Evolutionary conservation across 2,888 invertebrate species (phyloP).

Genomic region (Pollenia griseotomentosa): DNA sequence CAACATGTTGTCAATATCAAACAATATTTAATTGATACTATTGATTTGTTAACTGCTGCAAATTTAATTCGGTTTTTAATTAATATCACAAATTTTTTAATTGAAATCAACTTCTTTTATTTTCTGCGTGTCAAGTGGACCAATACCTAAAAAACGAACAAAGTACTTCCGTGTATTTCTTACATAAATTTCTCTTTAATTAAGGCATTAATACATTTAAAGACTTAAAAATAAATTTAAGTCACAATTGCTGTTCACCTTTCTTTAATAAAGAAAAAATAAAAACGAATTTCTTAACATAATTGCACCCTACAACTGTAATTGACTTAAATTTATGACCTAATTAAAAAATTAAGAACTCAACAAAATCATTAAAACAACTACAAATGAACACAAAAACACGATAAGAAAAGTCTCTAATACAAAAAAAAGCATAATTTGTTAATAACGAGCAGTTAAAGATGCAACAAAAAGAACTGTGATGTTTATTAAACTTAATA

Average conservation of each 20-base stretch:
- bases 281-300: background rate
- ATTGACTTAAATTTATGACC: constrained; percentile 56
- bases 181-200: background rate
- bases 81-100: too few relatives aligned
- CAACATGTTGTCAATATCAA: too few relatives aligned
- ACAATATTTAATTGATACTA: too few relatives aligned
- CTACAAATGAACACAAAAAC: constrained; percentile 29
- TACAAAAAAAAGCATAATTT: constrained; percentile 20
- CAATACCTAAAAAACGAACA: too few relatives aligned
- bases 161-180: too few relatives aligned
- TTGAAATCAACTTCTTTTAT: too few relatives aligned
- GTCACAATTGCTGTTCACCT: background rate
- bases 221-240: background rate
- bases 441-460: background rate
- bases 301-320: constrained; percentile 8
- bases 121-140: too few relatives aligned
- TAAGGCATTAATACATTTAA: background rate
- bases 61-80: too few relatives aligned
- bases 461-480: background rate
- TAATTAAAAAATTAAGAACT: constrained; percentile 51
- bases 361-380: constrained; percentile 26
- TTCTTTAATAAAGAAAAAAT: too few relatives aligned
- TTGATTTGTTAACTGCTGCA: too few relatives aligned
- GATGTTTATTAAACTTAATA: constrained; percentile 8
- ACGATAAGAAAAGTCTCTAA: background rate